Conservation (phyloP, 2,888 invertebrate species). For the Harpagoxenus sublaevis region DNA sequence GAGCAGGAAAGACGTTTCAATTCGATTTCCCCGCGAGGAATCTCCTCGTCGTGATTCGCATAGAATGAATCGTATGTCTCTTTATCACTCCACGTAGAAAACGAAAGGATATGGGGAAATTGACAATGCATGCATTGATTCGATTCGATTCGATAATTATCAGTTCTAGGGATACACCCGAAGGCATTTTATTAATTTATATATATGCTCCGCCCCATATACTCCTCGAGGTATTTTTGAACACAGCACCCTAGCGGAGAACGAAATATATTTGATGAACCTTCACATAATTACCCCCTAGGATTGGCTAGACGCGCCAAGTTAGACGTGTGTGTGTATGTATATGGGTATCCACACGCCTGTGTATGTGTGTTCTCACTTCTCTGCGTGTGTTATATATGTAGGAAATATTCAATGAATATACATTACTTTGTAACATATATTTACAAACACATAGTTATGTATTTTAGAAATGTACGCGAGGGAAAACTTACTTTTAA, state of each 20-base stretch:
- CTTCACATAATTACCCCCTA: conserved; percentile 37
- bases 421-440: conserved; percentile 50
- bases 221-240: conserved; percentile 43
- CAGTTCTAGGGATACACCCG: conserved; percentile 48
- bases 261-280: conserved; percentile 49
- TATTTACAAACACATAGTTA: conserved; percentile 55
- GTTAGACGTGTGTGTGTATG: conserved; percentile 6
- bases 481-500: conserved; percentile 51
- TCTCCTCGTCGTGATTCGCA: background rate
- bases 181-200: conserved; percentile 46
- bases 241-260: conserved; percentile 56
- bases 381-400: background rate
- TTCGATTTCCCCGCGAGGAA: background rate
- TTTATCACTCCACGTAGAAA: conserved; percentile 20
- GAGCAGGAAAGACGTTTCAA: background rate
- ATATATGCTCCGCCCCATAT: conserved; percentile 36
- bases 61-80: background rate
- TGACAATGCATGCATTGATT: conserved; percentile 55
- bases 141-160: conserved; percentile 54
- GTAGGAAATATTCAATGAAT: conserved; percentile 52
- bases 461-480: conserved; percentile 56
- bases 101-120: conserved; percentile 45
- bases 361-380: background rate
- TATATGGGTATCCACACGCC: no score
- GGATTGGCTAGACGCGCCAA: conserved; percentile 43